Evolutionary conservation across 2,888 invertebrate genomes (phyloP), one percentile per base, ranked within the genome.

Genomic region (Harmothoe impar): DNA sequence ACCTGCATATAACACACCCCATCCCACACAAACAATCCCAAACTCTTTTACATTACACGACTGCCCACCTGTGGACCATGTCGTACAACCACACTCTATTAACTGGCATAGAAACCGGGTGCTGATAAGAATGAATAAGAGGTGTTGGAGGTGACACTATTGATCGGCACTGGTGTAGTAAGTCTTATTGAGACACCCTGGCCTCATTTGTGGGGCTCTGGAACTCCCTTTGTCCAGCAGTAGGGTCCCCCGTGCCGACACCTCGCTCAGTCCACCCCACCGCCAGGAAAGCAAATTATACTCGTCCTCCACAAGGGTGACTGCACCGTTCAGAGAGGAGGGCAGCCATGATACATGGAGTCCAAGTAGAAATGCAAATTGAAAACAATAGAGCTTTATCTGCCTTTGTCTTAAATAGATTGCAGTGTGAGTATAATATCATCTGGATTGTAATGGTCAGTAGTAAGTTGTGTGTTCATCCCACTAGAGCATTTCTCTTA

Each of bases 101-200:
- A 81, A 35, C 33, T 23, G 43, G 10, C 43, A 81, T 23, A 81
- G 81, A 81, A 81, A 33, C 43, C 3, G 81, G 81, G 35, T 81
- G 43, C 33, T 12, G 81, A 81, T 81, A 81, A 81, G 81, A 35
- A 81, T 81, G 81, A 81, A 81, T 81, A 81, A 81, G 81, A 81
- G 43, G 81, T 33, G 35, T 81, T 81, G 35, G 81, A 43, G 81
- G 81, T 43, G 81, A 81, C 81, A 23, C 33, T 81, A 81, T 81
- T 20, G 43, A 81, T 81, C 33, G 33, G 17, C 81, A 23, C 81
- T n/a, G 23, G 81, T 29, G 81, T 35, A 35, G 81, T 81, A 81
- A 81, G 81, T 81, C 81, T 81, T 43, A 81, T 81, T 81, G 81
- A 81, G n/a, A 35, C 81, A 43, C 0, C 35, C 15, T 0, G 20